phyloP scores from a whole-genome alignment of 2,797 vertebrate genomes.

The Perodicticus potto region DNA sequence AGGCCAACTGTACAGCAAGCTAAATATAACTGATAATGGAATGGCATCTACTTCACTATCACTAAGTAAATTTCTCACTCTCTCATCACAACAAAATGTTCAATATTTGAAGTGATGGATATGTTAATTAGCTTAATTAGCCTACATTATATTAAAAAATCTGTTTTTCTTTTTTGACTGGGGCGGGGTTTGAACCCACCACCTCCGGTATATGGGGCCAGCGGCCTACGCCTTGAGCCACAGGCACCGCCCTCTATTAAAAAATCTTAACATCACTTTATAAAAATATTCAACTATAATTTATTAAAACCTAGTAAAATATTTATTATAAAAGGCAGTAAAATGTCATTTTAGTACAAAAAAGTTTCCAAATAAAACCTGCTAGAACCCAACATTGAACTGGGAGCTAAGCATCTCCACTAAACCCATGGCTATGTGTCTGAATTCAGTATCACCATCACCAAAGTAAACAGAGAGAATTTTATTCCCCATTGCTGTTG shows the following conservation, averaged over 20 bases:
- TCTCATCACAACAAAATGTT: not conserved
- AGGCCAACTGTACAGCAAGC: not conserved
- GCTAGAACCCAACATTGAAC: not conserved
- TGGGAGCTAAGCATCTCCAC: accelerated
- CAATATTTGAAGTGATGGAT: not conserved
- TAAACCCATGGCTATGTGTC: not conserved
- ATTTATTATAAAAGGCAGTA: not conserved
- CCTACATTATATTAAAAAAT: not conserved
- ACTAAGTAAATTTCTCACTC: not conserved
- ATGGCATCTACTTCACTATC: not conserved
- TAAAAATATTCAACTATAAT: not conserved
- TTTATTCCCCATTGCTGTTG: not conserved
- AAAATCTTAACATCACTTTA: not conserved
- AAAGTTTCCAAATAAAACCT: not conserved
- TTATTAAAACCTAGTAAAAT: not conserved
- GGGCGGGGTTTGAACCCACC: too few relatives aligned
- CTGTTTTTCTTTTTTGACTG: too few relatives aligned
- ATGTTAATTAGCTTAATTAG: not conserved
- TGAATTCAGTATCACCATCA: not conserved
- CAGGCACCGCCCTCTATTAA: too few relatives aligned
- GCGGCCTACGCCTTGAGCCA: too few relatives aligned
- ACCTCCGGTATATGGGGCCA: too few relatives aligned
- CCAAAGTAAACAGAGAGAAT: not conserved
- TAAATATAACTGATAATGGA: not conserved
- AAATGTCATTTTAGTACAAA: not conserved